phyloP scores from a whole-genome alignment of 1,140 invertebrate genomes.

The Neuroterus valhalla region DNA sequence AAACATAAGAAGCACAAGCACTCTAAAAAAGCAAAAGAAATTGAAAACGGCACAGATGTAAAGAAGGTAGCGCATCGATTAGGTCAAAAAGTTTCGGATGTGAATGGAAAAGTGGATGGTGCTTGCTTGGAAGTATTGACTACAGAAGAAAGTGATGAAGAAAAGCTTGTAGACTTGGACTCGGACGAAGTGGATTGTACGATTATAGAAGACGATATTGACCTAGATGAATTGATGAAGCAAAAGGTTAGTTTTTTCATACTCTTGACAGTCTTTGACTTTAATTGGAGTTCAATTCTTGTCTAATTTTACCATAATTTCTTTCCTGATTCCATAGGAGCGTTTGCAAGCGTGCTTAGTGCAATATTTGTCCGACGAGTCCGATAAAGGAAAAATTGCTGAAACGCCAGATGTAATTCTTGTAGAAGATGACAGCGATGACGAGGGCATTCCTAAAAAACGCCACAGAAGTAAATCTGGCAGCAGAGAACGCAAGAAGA shows the following conservation, averaged over 20 bases:
- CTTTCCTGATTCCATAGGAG: slow-evolving; percentile 64
- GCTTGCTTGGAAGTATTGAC: slow-evolving; percentile 79
- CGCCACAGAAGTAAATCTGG: slow-evolving; percentile 63
- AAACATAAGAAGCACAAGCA: slow-evolving; percentile 76
- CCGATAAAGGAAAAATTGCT: slow-evolving; percentile 63
- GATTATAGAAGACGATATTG: slow-evolving; percentile 89
- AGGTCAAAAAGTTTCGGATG: slow-evolving; percentile 58
- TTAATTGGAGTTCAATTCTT: background rate
- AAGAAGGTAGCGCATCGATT: slow-evolving; percentile 46
- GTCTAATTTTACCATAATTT: too few relatives aligned
- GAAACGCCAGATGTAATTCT: slow-evolving; percentile 70
- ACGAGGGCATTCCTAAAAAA: slow-evolving; percentile 54
- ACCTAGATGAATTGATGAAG: slow-evolving; percentile 91
- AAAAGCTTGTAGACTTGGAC: slow-evolving; percentile 82
- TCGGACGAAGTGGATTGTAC: slow-evolving; percentile 83
- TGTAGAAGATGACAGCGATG: slow-evolving; percentile 70
- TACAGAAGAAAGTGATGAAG: slow-evolving; percentile 82
- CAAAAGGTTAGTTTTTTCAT: slow-evolving; percentile 80
- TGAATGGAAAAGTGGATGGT: slow-evolving; percentile 68
- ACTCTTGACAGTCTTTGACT: background rate
- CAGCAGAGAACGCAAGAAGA: slow-evolving; percentile 65
- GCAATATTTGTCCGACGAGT: slow-evolving; percentile 72
- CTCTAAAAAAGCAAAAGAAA: slow-evolving; percentile 67
- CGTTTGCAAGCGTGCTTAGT: slow-evolving; percentile 78
- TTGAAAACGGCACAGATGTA: slow-evolving; percentile 69